Base-by-base conservation (phyloP, 2,113 vertebrate genomes). In the Pitta sordida region DNA sequence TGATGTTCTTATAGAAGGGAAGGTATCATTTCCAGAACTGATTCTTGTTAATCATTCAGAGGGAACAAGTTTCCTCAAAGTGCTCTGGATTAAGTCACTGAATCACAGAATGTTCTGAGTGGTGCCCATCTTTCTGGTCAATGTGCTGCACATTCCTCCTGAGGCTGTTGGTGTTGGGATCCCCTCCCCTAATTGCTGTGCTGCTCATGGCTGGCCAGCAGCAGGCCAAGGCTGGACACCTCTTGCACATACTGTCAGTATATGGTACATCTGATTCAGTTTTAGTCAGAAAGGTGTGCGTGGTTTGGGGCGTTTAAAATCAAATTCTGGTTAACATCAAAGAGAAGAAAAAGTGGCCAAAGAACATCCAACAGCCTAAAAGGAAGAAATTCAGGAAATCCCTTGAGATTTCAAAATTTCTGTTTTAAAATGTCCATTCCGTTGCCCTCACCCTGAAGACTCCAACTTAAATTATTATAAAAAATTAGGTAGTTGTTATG, bases 151-250 rank as follows among this genome's bases (percentile, higher is more conserved):
- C 67, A 49, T 55, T 64, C 48, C 68, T 19, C 8, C 1, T 0
- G 26, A 62, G 39, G 26, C 41, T 48, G 12, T 1, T 16, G 44
- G 34, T 34, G 39, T 20, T 51, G 74, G 3, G 19, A 30, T 9
- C 2, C 11, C 27, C 27, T 14, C 0, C 0, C 11, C 43, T 3
- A 5, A 9, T 2, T 4, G n/a, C 37, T 10, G 27, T 4, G 6
- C 44, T 4, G 39, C 55, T 55, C 26, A 11, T 0, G 2, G 70
- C 39, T 68, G 30, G 18, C 4, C n/a, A 78, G 53, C 17, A 53
- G 32, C 20, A 41, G 51, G 29, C 36, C 44, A 76, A 48, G 30
- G 29, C 10, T 0, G 19, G 51, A 30, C 9, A 15, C 24, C 51
- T 41, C 48, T 13, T 26, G 21, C 13, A 18, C 6, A 37, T 36